phyloP scores from a whole-genome alignment of 2,797 vertebrate genomes.

The Propithecus perrieri region DNA sequence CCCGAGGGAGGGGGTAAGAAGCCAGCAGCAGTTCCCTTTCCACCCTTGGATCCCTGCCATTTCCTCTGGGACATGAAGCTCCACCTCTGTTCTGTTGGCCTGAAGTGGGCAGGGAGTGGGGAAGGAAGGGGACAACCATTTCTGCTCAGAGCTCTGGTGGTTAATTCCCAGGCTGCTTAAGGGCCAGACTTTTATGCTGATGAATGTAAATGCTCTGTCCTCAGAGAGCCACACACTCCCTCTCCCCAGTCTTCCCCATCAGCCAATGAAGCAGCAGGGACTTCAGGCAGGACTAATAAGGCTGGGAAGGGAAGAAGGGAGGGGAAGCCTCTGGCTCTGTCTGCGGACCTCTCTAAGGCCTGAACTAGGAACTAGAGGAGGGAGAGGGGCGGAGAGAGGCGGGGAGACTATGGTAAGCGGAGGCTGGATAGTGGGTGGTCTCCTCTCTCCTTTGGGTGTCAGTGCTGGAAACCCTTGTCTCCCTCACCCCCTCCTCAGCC shows the following conservation, averaged over 20 bases:
- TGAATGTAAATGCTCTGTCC: conserved; percentile 82
- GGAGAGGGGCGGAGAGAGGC: neutral
- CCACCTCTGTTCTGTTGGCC: neutral
- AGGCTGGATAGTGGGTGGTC: neutral
- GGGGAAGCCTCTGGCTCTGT: conserved; percentile 34
- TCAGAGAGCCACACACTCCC: conserved; percentile 41
- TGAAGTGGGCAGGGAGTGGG: neutral
- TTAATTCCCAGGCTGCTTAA: conserved; percentile 74
- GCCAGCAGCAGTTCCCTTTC: conserved; percentile 61
- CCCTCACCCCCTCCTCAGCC: neutral
- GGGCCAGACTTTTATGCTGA: conserved; percentile 80
- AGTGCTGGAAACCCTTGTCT: neutral
- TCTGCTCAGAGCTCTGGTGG: conserved; percentile 38
- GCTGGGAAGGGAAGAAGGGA: conserved; percentile 61
- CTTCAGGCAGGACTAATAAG: conserved; percentile 86
- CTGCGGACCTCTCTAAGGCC: conserved; percentile 14
- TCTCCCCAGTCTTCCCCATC: conserved; percentile 62
- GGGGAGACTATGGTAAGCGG: neutral
- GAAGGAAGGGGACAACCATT: conserved; percentile 30
- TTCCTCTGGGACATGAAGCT: conserved; percentile 47
- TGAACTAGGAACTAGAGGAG: conserved; percentile 7
- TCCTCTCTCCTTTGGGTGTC: neutral
- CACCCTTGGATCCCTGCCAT: conserved; percentile 56
- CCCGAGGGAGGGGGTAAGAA: conserved; percentile 26
- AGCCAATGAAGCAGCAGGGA: conserved; percentile 80